Evolutionary conservation across 2,888 invertebrate species (phyloP).

Genomic region (Spatulosminthurus flaviceps): DNA sequence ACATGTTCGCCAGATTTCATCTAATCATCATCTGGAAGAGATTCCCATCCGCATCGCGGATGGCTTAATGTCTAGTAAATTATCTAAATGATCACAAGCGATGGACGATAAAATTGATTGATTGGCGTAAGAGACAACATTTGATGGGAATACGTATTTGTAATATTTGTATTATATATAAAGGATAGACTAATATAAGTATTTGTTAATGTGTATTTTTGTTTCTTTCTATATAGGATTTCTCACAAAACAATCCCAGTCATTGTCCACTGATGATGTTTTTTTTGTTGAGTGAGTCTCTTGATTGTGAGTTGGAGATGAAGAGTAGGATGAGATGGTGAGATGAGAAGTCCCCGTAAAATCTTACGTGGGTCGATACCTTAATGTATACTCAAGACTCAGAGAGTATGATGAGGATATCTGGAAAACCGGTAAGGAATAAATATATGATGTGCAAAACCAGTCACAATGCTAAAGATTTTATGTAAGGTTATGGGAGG

Average conservation of each 20-base stretch:
- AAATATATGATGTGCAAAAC: constrained; percentile 2
- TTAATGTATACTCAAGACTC: background rate
- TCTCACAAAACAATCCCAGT: background rate
- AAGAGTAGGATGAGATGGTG: too few species aligned
- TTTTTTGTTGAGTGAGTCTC: too few species aligned
- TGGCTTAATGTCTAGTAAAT: too few species aligned
- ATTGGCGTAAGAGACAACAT: constrained; percentile 27
- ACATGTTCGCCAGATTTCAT: too few species aligned
- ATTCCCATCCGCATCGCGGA: too few species aligned
- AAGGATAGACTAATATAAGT: too few species aligned
- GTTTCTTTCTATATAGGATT: too few species aligned
- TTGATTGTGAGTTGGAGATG: too few species aligned
- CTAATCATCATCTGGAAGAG: too few species aligned
- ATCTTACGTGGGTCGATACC: constrained; percentile 9
- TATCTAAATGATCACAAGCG: constrained; percentile 19
- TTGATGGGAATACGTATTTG: background rate
- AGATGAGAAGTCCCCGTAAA: constrained; percentile 2
- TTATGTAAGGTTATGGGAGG: constrained; percentile 33
- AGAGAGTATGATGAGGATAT: background rate
- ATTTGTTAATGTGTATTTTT: too few species aligned
- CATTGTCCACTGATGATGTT: background rate
- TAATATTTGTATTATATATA: too few species aligned
- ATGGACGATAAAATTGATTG: constrained; percentile 43
- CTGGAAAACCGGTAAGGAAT: constrained; percentile 43
- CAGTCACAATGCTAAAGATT: constrained; percentile 28